phyloP scores from a whole-genome alignment of 2,888 invertebrate species.

The Rhopalosiphum nymphaeae region DNA sequence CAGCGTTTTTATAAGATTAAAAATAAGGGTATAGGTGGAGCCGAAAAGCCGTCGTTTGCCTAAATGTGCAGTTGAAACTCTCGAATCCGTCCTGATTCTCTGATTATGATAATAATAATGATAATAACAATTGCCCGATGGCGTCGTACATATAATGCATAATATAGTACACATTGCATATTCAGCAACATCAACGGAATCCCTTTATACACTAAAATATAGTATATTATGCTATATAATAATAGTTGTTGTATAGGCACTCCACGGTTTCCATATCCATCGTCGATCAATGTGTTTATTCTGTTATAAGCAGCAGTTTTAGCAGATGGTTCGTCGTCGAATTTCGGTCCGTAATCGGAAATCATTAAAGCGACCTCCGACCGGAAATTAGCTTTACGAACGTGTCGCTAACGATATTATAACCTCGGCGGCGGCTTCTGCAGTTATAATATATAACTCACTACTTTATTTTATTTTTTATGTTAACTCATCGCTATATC shows the following conservation, averaged over 20 bases:
- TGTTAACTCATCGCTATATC: neutral
- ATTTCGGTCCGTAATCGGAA: slow-evolving; percentile 27
- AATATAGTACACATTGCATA: neutral
- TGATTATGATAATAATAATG: neutral
- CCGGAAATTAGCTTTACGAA: slow-evolving; percentile 42
- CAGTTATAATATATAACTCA: neutral
- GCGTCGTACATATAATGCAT: neutral
- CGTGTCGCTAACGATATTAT: slow-evolving; percentile 23
- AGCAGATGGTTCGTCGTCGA: neutral
- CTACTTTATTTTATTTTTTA: neutral
- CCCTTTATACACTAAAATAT: neutral
- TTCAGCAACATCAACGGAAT: neutral
- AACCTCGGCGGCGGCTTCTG: neutral
- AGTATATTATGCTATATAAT: neutral
- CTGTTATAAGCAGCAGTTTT: neutral
- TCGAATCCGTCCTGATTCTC: neutral
- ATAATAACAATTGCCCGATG: neutral
- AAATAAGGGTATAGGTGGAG: neutral
- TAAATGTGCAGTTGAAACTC: neutral
- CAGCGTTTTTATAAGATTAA: neutral
- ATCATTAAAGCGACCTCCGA: slow-evolving; percentile 14
- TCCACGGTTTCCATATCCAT: neutral
- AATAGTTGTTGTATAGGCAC: neutral
- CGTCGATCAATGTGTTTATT: neutral
- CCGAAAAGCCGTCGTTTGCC: neutral